Evolutionary conservation across 2,888 invertebrate species (phyloP), one percentile per base, ranked within the genome.

Genomic region (Linnaemya tessellans): DNA sequence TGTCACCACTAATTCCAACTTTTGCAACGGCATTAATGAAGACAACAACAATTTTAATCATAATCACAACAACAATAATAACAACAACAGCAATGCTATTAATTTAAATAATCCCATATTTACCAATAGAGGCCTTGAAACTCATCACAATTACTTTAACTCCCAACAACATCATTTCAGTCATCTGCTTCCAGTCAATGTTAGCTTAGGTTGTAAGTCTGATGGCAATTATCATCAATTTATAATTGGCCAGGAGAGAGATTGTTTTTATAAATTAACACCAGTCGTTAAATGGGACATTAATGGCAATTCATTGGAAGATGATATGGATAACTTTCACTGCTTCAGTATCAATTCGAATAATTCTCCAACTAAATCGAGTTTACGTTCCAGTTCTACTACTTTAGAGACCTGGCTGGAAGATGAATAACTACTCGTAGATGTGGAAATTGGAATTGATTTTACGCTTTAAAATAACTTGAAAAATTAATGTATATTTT

Each of bases 321-420:
- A 88, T 58, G 88, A 88, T 82, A 70, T 91, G 74, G 89, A 91
- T 41, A 79, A 81, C 7, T 60, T 78, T 15, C 70, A 87, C 51
- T 64, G 80, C 58, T 84, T 80, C 54, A 87, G 89, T 73, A 90
- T 89, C 89, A 89, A 90, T 77, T 89, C 82, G n/a, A 88, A 89
- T 13, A 88, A 88, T 60, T 88, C 88, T 0, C 91, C 90, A 1
- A 89, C 89, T 38, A 89, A 89, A 82, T 91, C 92, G 30, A 92
- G 92, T 70, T 89, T 90, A 62, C 90, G 89, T 83, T 92, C 92
- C 38, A 92, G 93, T 87, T 90, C 92, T 49, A 92, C 91, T 62
- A 93, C 93, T 3, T 80, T 92, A 38, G 92, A 92, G 81, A 92
- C 93, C 1, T 92, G 92, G 93, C 84, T 93, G 75, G 93, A 93